A percentile compares a stretch with the other conserved stretches of the same genome.
These are phyloP conservation scores for Micrasema minimum DNA, from an alignment of 1,140 invertebrate species.

Conservation along the genomic window DNA sequence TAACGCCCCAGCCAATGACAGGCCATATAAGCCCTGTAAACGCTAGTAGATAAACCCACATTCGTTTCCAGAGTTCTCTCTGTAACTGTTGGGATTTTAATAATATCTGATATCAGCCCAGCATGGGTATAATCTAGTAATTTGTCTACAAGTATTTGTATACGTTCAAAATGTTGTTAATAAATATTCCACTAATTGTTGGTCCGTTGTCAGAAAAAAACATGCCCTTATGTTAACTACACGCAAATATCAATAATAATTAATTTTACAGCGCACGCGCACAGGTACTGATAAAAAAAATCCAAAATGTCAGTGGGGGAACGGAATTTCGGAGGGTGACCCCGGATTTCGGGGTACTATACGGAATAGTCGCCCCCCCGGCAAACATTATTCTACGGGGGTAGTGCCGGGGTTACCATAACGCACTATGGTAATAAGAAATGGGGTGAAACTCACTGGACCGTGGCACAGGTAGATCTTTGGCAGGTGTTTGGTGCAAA, in stretches of 20 bases:
- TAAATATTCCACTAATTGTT: no score
- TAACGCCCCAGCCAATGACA: no score
- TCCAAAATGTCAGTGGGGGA: not conserved
- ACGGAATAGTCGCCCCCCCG: constrained; percentile 15
- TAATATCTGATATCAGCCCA: no score
- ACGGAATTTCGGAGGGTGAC: constrained; percentile 3
- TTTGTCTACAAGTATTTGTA: no score
- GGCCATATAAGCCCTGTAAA: no score
- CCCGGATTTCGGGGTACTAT: constrained; percentile 1
- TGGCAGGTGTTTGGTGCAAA: not conserved
- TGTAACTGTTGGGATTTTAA: no score
- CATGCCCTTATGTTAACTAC: not conserved
- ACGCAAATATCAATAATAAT: constrained; percentile 3
- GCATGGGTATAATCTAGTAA: no score
- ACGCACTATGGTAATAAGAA: not conserved
- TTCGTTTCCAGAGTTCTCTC: no score
- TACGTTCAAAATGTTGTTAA: no score
- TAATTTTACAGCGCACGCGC: constrained; percentile 19
- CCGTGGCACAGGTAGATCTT: not conserved
- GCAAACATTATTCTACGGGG: constrained; percentile 3
- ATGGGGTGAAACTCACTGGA: constrained; percentile 11
- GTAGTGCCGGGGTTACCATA: not conserved
- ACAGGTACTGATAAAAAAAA: constrained; percentile 23
- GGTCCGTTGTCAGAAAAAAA: no score
- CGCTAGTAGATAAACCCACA: no score